Percentiles rank a stretch among this genome's conserved stretches.
Evolutionary conservation across 1,140 invertebrate species (phyloP).

Genomic region (Drosophila athabasca): DNA sequence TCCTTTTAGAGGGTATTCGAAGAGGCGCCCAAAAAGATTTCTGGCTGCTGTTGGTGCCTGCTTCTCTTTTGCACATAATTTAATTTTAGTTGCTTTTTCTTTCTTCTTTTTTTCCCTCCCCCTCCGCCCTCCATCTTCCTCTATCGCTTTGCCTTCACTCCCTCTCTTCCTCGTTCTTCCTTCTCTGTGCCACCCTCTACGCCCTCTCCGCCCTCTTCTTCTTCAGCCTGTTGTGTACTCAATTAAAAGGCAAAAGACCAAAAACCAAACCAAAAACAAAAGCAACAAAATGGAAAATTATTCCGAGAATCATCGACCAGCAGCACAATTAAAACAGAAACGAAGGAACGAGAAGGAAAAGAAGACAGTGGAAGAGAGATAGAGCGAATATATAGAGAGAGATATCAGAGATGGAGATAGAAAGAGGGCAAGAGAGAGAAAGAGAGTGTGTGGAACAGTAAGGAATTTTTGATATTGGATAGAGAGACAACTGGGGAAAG

Average conservation of each 20-base stretch:
- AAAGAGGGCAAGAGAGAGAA: slow-evolving; percentile 17
- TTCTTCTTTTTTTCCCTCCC: slow-evolving; percentile 18
- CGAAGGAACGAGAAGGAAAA: neutral
- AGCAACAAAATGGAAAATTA: slow-evolving; percentile 73
- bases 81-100: slow-evolving; percentile 61
- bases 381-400: too few relatives aligned
- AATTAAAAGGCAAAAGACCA: slow-evolving; percentile 77
- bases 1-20: too few relatives aligned
- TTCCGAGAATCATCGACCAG: slow-evolving; percentile 73
- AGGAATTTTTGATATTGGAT: slow-evolving; percentile 40
- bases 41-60: slow-evolving; percentile 19
- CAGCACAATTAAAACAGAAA: slow-evolving; percentile 69
- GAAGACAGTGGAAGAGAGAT: slow-evolving; percentile 20
- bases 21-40: slow-evolving; percentile 55
- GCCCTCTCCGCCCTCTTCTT: slow-evolving; percentile 2
- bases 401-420: slow-evolving; percentile 3
- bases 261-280: slow-evolving; percentile 30
- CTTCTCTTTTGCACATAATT: slow-evolving; percentile 67
- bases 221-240: slow-evolving; percentile 64
- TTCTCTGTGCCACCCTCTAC: neutral
- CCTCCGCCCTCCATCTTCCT: too few relatives aligned
- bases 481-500: slow-evolving; percentile 30
- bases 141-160: too few relatives aligned
- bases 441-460: neutral
- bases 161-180: neutral